These are phyloP conservation scores for Pinna nobilis DNA, from an alignment of 1,140 invertebrate species.

Conservation along the genomic window DNA sequence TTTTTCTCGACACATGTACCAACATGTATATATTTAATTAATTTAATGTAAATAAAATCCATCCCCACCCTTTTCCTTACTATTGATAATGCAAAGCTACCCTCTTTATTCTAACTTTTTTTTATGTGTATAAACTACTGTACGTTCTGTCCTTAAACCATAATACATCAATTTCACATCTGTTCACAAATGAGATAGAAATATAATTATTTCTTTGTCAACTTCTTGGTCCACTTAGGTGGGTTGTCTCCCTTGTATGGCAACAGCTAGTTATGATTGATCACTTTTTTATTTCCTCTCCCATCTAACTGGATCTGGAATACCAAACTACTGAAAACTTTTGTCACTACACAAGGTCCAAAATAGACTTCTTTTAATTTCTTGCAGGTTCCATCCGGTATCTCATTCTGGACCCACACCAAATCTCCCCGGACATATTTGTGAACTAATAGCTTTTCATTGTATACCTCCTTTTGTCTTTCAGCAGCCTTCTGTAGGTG, in stretches of 20 bases:
- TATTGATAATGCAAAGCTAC: no score
- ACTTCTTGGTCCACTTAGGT: not conserved
- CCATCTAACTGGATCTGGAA: slow-evolving; percentile 1
- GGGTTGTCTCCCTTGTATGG: not conserved
- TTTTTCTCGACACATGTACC: not conserved
- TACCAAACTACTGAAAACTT: not conserved
- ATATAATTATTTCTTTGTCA: not conserved
- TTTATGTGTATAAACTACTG: no score
- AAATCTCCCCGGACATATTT: not conserved
- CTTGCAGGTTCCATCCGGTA: not conserved
- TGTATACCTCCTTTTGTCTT: not conserved
- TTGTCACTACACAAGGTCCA: slow-evolving; percentile 6
- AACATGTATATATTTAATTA: not conserved
- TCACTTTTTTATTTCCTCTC: not conserved
- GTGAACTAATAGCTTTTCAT: not conserved
- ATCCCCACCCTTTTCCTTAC: not conserved
- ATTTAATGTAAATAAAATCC: not conserved
- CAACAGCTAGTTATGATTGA: slow-evolving; percentile 11
- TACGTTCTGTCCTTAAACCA: no score
- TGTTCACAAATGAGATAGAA: no score
- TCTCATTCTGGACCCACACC: slow-evolving; percentile 4
- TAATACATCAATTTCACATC: no score
- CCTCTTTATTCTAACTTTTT: no score
- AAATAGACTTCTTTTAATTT: slow-evolving; percentile 4
- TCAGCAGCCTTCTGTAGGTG: not conserved